A percentile compares a stretch with the other conserved stretches of the same genome.
These are phyloP conservation scores for Girardinus metallicus DNA, from an alignment of 2,797 vertebrate genomes.

Conservation along the genomic window DNA sequence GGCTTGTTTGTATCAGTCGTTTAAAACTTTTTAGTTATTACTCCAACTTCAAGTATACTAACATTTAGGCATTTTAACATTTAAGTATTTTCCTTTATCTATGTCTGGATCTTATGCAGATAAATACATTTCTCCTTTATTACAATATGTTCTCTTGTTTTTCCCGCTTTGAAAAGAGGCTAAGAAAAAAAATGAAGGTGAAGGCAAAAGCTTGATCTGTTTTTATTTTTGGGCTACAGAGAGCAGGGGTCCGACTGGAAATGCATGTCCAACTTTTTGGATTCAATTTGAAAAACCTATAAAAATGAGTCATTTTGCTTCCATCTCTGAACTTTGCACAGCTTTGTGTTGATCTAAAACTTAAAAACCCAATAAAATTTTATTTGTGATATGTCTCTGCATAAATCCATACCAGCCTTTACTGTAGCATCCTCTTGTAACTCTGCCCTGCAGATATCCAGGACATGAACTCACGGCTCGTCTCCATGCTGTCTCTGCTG, in stretches of 20 bases:
- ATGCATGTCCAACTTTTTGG: background rate
- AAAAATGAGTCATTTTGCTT: background rate
- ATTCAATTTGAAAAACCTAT: background rate
- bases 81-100: background rate
- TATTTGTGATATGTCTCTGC: background rate
- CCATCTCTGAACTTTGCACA: background rate
- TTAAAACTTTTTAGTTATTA: no score
- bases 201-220: background rate
- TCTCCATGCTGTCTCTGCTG: slow-evolving; percentile 73
- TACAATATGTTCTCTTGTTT: background rate
- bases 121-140: background rate
- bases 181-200: background rate
- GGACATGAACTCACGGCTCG: slow-evolving; percentile 55
- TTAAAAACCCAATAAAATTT: background rate
- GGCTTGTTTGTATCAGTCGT: background rate
- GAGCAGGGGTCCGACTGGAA: no score
- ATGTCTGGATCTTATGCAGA: background rate
- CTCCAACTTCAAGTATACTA: no score
- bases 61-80: no score
- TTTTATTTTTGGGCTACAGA: background rate
- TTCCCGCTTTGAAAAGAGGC: background rate
- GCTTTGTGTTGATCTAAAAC: background rate
- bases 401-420: background rate
- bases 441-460: slow-evolving; percentile 60
- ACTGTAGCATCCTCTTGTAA: background rate